phyloP scores from a whole-genome alignment of 2,797 vertebrate genomes.

The Gallinago stenura region DNA sequence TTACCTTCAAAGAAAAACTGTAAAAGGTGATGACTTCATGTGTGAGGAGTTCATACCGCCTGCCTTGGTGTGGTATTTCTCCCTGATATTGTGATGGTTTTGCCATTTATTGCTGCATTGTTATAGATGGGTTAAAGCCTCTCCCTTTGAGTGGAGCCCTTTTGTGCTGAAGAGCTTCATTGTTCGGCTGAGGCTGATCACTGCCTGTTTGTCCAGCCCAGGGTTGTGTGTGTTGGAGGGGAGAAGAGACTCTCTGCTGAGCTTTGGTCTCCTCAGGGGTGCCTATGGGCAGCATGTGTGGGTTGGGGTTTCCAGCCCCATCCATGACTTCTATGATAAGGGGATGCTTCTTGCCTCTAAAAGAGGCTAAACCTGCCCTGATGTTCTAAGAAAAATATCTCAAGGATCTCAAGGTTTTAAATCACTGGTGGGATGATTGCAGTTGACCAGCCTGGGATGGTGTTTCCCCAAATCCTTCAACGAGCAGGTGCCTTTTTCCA shows the following conservation, averaged over 20 bases:
- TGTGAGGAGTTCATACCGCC: background rate
- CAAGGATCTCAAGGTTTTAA: background rate
- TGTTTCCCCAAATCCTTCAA: background rate
- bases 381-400: background rate
- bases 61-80: rapidly evolving
- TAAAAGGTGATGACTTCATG: background rate
- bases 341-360: background rate
- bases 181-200: rapidly evolving
- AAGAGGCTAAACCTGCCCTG: background rate
- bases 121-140: background rate
- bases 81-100: background rate
- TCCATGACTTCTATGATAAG: background rate
- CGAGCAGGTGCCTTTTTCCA: background rate
- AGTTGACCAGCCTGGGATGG: background rate
- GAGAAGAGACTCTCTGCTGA: background rate
- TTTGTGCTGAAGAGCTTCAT: rapidly evolving
- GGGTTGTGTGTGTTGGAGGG: no score
- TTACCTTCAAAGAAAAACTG: background rate
- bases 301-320: background rate
- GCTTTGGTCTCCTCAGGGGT: background rate
- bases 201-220: rapidly evolving
- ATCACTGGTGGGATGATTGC: rapidly evolving
- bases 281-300: rapidly evolving
- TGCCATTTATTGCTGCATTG: rapidly evolving
- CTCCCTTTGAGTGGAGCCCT: background rate